Base-by-base conservation (phyloP, 2,888 invertebrate genomes). In the Agonopterix heracliana region DNA sequence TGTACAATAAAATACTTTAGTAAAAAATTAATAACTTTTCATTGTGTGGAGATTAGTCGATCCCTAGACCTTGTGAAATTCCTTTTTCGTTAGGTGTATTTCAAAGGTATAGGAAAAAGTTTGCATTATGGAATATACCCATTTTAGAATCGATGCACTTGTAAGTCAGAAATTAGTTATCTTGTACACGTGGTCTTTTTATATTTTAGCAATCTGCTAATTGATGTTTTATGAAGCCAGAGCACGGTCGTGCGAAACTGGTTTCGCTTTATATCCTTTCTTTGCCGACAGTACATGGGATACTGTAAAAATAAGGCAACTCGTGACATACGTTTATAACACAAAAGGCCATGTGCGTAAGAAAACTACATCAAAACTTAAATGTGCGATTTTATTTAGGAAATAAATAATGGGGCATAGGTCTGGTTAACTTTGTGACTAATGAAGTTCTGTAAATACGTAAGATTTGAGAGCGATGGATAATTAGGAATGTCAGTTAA, bases 1-100 rank as follows among this genome's bases (percentile, higher is more conserved):
- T 83, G 81, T 85, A 75, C 72, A 82, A 83, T 83, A 81, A 79
- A 81, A 80, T 81, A 81, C 77, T 82, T 82, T 77, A 80, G 81
- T 77, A 67, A 76, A 72, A 65, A 70, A 49, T 26, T 26, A 66
- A 54, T 54, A 68, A 73, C 69, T 74, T 78, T 81, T 81, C 68
- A 75, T 77, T 82, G 66, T 72, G 63, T 64, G 60, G 56, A 26
- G 26, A 61, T 59, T 60, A 46, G 61, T 60, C 63, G 61, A 63
- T 60, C 68, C 75, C 68, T 65, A 60, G 40, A 59, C 56, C 53
- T 59, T 26, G 26, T 26, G 26, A 26, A 26, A 26, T 26, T 26
- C 26, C 26, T 26, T 26, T 26, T 26, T 26, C 26, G 26, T 26
- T 26, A 26, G 26, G 26, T 26, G 26, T 60, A 60, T 71, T 71